These are phyloP conservation scores for Rhaphigaster nebulosa DNA, from an alignment of 2,888 invertebrate genomes.

Conservation along the genomic window DNA sequence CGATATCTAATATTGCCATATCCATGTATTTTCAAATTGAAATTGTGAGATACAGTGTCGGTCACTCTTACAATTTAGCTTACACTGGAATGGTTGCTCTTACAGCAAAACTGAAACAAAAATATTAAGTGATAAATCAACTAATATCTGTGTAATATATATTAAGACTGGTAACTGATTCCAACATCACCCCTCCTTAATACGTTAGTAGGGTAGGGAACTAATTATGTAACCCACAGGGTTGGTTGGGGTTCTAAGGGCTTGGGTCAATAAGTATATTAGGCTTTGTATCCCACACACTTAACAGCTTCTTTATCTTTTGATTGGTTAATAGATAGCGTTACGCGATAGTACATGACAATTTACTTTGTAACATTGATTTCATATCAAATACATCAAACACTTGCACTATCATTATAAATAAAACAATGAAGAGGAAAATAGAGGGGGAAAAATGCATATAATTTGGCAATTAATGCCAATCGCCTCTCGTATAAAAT, in stretches of 20 bases:
- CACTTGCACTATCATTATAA: too few species aligned
- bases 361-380: background rate
- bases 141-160: background rate
- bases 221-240: conserved; percentile 1
- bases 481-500: too few species aligned
- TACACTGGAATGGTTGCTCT: too few species aligned
- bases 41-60: too few species aligned
- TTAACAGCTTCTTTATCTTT: background rate
- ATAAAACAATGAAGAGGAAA: too few species aligned
- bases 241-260: background rate
- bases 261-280: background rate
- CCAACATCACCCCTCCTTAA: background rate
- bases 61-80: too few species aligned
- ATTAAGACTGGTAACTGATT: background rate
- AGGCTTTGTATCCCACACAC: background rate
- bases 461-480: too few species aligned
- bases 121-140: background rate
- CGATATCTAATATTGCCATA: too few species aligned
- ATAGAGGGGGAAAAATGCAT: too few species aligned
- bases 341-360: background rate
- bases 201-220: background rate
- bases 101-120: too few species aligned
- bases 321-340: background rate
- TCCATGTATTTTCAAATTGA: too few species aligned
- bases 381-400: too few species aligned